Conservation (phyloP, 2,888 invertebrate genomes). For the Zele albiditarsus region DNA sequence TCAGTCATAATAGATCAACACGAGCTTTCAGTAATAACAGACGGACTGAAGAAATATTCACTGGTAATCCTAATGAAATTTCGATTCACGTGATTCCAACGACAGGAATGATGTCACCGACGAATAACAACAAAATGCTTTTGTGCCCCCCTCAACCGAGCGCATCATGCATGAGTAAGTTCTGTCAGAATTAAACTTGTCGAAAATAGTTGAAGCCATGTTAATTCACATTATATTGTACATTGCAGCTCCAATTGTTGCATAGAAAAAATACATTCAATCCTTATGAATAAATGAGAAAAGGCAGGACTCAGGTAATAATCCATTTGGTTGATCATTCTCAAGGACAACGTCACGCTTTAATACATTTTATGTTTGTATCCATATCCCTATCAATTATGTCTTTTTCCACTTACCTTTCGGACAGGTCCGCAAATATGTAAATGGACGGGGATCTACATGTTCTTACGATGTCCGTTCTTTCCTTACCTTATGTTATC, state of each 20-base stretch:
- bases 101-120: slow-evolving; percentile 53
- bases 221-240: slow-evolving; percentile 5
- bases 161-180: slow-evolving; percentile 65
- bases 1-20: slow-evolving; percentile 50
- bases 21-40: slow-evolving; percentile 50
- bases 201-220: not conserved
- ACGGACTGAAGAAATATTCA: slow-evolving; percentile 8
- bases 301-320: not conserved
- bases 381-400: not conserved
- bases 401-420: slow-evolving; percentile 24
- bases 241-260: slow-evolving; percentile 56
- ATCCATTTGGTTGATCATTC: not conserved
- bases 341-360: not conserved
- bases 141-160: slow-evolving; percentile 64
- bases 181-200: not conserved
- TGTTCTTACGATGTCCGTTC: slow-evolving; percentile 13
- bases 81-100: slow-evolving; percentile 67
- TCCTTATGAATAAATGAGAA: not conserved
- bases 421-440: slow-evolving; percentile 11
- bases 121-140: slow-evolving; percentile 65
- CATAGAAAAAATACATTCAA: slow-evolving; percentile 33
- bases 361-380: not conserved
- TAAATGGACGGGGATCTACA: slow-evolving; percentile 5
- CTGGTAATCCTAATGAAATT: slow-evolving; percentile 60
- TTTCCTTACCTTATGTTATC: slow-evolving; percentile 1